Evolutionary conservation across 2,888 invertebrate genomes (phyloP), one percentile per base, ranked within the genome.

Genomic region (Syrphus vitripennis): DNA sequence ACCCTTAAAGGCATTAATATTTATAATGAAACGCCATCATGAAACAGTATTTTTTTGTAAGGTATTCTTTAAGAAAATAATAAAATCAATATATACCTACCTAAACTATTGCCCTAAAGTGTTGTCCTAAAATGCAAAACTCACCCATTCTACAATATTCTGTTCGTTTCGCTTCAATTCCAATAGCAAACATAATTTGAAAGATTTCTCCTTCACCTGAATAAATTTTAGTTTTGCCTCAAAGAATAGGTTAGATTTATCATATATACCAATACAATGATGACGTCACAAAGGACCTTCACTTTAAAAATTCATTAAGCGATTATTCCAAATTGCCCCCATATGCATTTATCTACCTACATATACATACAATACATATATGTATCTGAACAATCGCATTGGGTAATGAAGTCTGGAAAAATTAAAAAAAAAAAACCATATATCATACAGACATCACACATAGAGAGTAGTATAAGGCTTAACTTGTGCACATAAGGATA

Each of bases 221-320:
- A 57, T 71, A 65, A 24, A 57, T 63, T 42, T 34, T 21, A n/a
- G 10, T 26, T n/a, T n/a, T 40, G 24, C 16, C 59, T 70, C 40
- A 63, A 83, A 83, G 45, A 65, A 42, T 45, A 70, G 26, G 55
- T 37, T 50, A 53, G 65, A 50, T 59, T 26, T 75, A 81, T 70
- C 70, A 76, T n/a, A n/a, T n/a, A n/a, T 57, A 57, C n/a, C 40
- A 24, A 53, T 9, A 59, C 53, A 14, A 1, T 5, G 19, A 21
- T 82, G 82, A 86, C 86, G 86, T 86, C 86, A 82, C 9, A 26
- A 40, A 78, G 77, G 63, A 63, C 86, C 77, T 86, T 86, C 82
- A 65, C 19, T 70, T 86, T 74, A 82, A 78, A 86, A 78, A 86
- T 86, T 82, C 74, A 86, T 86, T 82, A 77, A 74, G 74, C 70